These are phyloP conservation scores for Nezara viridula DNA, from an alignment of 2,888 invertebrate genomes.

Conservation along the genomic window DNA sequence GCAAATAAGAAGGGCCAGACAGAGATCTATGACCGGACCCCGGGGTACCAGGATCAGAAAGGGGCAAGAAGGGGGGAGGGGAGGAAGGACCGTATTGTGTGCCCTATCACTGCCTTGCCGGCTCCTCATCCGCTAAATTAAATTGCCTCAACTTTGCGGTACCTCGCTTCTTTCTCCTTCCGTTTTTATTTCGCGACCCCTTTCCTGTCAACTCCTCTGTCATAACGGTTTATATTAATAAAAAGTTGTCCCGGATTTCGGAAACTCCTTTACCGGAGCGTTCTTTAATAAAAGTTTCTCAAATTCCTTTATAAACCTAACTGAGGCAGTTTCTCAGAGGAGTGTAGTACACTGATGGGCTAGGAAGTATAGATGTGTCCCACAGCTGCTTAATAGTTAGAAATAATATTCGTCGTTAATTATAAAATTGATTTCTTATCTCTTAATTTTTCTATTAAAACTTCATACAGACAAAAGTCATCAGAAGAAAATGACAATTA, in stretches of 20 bases:
- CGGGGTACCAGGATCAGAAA: not conserved
- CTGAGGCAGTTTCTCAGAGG: not conserved
- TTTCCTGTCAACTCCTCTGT: slow-evolving; percentile 36
- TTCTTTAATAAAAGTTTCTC: slow-evolving; percentile 22
- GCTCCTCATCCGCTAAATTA: slow-evolving; percentile 41
- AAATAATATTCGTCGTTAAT: too few relatives aligned
- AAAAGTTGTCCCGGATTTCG: slow-evolving; percentile 5
- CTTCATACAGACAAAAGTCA: too few relatives aligned
- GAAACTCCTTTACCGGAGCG: not conserved
- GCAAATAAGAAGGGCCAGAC: not conserved
- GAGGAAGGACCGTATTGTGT: not conserved
- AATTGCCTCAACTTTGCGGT: slow-evolving; percentile 37
- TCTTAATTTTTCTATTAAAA: too few relatives aligned
- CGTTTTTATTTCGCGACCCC: slow-evolving; percentile 27
- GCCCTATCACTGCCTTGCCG: slow-evolving; percentile 35
- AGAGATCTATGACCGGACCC: not conserved
- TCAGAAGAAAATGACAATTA: too few relatives aligned
- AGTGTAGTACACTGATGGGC: not conserved
- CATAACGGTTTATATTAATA: slow-evolving; percentile 36
- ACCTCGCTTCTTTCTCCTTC: slow-evolving; percentile 1
- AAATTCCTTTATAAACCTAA: not conserved
- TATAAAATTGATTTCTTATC: too few relatives aligned
- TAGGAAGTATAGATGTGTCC: not conserved
- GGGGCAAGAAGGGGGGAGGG: too few relatives aligned
- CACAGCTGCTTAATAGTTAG: too few relatives aligned